Evolutionary conservation across 1,140 invertebrate genomes (phyloP).

Genomic region (Leptonema lineaticorne): DNA sequence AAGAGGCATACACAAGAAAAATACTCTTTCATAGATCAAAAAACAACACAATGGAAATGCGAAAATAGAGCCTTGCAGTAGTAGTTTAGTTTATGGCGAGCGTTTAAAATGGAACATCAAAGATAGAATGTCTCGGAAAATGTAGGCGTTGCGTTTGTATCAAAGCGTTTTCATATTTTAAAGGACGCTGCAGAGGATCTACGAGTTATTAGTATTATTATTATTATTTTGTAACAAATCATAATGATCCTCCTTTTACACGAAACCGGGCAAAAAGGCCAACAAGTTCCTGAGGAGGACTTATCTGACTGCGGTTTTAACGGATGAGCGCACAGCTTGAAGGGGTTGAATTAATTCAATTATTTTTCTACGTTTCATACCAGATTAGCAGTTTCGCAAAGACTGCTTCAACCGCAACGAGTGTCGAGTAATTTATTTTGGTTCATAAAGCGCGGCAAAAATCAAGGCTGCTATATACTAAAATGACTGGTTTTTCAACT

Average conservation of each 20-base stretch:
- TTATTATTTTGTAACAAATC: too few species aligned
- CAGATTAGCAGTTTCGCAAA: slow-evolving; percentile 10
- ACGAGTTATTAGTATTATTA: too few species aligned
- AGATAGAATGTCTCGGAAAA: too few species aligned
- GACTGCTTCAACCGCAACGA: slow-evolving; percentile 10
- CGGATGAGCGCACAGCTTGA: not conserved
- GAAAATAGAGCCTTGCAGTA: too few species aligned
- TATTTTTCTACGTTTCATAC: not conserved
- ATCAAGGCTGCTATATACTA: too few species aligned
- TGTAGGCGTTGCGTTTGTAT: too few species aligned
- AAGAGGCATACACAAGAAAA: too few species aligned
- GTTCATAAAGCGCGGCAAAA: slow-evolving; percentile 30
- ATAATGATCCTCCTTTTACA: too few species aligned
- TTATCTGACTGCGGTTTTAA: slow-evolving; percentile 3
- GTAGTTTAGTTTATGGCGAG: too few species aligned
- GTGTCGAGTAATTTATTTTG: slow-evolving; percentile 30
- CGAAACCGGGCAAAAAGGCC: not conserved
- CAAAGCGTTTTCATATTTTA: too few species aligned
- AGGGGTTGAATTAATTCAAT: not conserved
- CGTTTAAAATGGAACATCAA: too few species aligned
- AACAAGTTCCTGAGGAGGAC: not conserved
- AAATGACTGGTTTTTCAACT: not conserved
- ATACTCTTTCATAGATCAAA: not conserved
- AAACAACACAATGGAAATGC: not conserved
- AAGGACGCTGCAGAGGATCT: too few species aligned